Evolutionary conservation across 2,113 vertebrate genomes (phyloP), one percentile per base, ranked within the genome.

Genomic region (Petrocephalus microphthalmus): DNA sequence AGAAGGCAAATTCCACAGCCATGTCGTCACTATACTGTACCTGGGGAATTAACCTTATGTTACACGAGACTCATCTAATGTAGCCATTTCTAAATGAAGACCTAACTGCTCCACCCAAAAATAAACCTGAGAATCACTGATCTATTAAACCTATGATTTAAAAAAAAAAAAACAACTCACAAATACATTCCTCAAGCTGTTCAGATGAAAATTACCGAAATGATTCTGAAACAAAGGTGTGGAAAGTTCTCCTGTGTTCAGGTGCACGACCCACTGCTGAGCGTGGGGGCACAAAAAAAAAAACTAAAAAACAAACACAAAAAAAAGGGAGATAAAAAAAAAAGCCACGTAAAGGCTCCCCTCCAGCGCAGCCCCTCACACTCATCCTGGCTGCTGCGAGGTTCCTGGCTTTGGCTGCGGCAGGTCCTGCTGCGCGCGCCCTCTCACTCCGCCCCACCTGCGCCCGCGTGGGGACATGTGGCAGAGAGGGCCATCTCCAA

Each of bases 371-470:
- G 17, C 15, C 71, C 71, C 29, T 78, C 71, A 78, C 71, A 78
- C 71, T 78, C 71, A 10, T 2, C 33, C 71, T 37, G 71, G 71
- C 71, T 37, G 71, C 71, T 78, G 29, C 33, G 71, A 42, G 33
- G 17, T 78, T 19, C 17, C 71, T 78, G 71, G 71, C 71, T 78
- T 33, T 42, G 71, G 71, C 71, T 19, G 17, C 29, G 7, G 11
- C 33, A 42, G 71, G 71, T 78, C 71, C 71, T 78, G 71, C 71
- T 78, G 81, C 3, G 81, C 2, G 29, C 25, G 52, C 25, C 51
- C 52, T 54, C 51, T 85, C 56, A 60, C 33, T 57, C 33, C 85
- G 54, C 22, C 85, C 85, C 85, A 86, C 85, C 85, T 64, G 85
- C 51, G 85, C 53, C 51, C 54, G 54, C 33, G 33, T 25, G 56